Evolutionary conservation across 2,888 invertebrate species (phyloP), one percentile per base, ranked within the genome.

Genomic region (Metopia argyrocephala): DNA sequence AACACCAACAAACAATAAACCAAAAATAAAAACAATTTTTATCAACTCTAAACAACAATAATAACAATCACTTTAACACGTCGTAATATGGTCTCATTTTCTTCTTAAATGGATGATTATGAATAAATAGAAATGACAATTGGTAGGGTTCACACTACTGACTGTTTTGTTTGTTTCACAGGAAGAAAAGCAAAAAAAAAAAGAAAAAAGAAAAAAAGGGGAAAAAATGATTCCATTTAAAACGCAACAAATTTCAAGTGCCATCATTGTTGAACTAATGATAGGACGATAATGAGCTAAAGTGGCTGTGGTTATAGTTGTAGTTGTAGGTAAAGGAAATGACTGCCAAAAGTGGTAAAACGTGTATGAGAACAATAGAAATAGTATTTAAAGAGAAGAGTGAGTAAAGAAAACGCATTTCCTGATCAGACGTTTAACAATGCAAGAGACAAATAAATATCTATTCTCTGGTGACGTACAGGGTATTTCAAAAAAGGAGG

Each of bases 321-420:
- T 15, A 25, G 15, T n/a, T n/a, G n/a, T n/a, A n/a, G n/a, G n/a
- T 45, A 54, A 78, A 31, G 69, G 61, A 78, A 78, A 56, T 76
- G 75, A 78, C 61, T 76, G 75, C 57, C 57, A 81, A 78, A 81
- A 81, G 81, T 81, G 74, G 74, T 65, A 46, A 81, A 78, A 78
- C 81, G 81, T 81, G 76, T 78, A 69, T 48, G 65, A 45, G 54
- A 81, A 81, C 81, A 81, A 81, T 66, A 59, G 65, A 59, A 61
- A 31, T 31, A 31, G 18, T 46, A 38, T 38, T 38, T 15, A 38
- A 38, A 38, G 38, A 15, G 38, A 15, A 38, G 15, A 38, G 38
- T 4, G 15, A 38, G 15, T 15, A 15, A 38, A 38, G 12, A 38
- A 38, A 12, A 56, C 12, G 0, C 2, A 27, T 38, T 62, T 71